A percentile compares a stretch with the other conserved stretches of the same genome.
phyloP scores from a whole-genome alignment of 2,113 vertebrate species.

The Scomber colias region DNA sequence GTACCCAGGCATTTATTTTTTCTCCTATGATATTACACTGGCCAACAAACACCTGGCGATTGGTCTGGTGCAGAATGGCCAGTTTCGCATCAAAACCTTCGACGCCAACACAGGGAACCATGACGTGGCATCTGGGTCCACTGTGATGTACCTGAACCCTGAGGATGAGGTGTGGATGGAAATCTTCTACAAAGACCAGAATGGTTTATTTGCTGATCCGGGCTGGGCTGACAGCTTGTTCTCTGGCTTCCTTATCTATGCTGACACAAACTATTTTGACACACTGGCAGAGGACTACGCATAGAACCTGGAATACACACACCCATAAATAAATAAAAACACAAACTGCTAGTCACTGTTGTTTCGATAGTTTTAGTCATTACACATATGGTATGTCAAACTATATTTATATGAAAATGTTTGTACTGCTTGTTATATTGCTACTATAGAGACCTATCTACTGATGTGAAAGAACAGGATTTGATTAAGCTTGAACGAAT shows the following conservation, averaged over 20 bases:
- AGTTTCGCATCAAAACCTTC: constrained; percentile 95
- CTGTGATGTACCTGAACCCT: constrained; percentile 92
- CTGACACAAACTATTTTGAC: constrained; percentile 96
- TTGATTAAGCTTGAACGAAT: constrained; percentile 16
- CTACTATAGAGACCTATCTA: constrained; percentile 34
- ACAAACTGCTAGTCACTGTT: constrained; percentile 23
- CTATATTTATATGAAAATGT: constrained; percentile 60
- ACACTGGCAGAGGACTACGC: constrained; percentile 90
- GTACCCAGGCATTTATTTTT: constrained; percentile 96
- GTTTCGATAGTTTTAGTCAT: not conserved
- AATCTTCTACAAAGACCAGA: constrained; percentile 96
- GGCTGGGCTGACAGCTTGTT: constrained; percentile 97
- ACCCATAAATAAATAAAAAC: not conserved
- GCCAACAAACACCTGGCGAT: constrained; percentile 98
- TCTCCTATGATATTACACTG: constrained; percentile 97
- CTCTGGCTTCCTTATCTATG: constrained; percentile 96
- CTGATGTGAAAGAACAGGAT: constrained; percentile 27
- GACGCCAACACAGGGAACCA: constrained; percentile 99
- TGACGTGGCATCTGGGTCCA: constrained; percentile 95
- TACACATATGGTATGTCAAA: constrained; percentile 14
- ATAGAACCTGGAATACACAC: constrained; percentile 43
- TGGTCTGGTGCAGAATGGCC: constrained; percentile 94
- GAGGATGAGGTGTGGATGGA: constrained; percentile 99
- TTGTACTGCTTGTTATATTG: constrained; percentile 38
- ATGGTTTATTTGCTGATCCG: constrained; percentile 95